Conservation (phyloP, 2,888 invertebrate species). For the Andrena minutula region DNA sequence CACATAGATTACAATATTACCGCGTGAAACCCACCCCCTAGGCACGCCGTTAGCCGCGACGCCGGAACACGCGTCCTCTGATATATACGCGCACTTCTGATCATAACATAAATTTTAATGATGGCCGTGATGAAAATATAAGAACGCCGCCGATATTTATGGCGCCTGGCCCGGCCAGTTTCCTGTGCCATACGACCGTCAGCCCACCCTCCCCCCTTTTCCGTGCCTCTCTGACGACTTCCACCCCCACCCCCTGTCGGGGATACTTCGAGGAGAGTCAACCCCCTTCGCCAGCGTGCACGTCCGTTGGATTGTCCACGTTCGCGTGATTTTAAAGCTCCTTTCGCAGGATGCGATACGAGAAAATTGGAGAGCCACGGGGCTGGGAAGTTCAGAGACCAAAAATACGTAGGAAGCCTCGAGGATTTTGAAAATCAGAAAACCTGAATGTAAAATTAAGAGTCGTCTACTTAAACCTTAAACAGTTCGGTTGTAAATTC, state of each 20-base stretch:
- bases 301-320: not conserved
- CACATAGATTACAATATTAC: constrained; percentile 85
- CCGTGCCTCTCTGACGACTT: constrained; percentile 24
- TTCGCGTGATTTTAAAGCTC: not conserved
- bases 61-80: constrained; percentile 70
- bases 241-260: not conserved
- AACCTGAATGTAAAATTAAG: not conserved
- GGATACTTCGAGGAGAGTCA: constrained; percentile 39
- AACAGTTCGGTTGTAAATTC: not conserved
- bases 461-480: not conserved
- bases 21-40: constrained; percentile 69
- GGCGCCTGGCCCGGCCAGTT: constrained; percentile 70
- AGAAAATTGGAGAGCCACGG: not conserved
- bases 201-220: not conserved
- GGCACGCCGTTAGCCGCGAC: constrained; percentile 61
- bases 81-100: constrained; percentile 83
- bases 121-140: constrained; percentile 85
- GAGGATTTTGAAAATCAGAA: too few species aligned
- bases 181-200: constrained; percentile 43
- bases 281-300: not conserved
- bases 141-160: constrained; percentile 83
- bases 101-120: constrained; percentile 85
- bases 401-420: too few species aligned
- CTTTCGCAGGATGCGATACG: not conserved
- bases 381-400: not conserved